Conservation (phyloP, 2,888 invertebrate species). For the Agriopis leucophaearia region DNA sequence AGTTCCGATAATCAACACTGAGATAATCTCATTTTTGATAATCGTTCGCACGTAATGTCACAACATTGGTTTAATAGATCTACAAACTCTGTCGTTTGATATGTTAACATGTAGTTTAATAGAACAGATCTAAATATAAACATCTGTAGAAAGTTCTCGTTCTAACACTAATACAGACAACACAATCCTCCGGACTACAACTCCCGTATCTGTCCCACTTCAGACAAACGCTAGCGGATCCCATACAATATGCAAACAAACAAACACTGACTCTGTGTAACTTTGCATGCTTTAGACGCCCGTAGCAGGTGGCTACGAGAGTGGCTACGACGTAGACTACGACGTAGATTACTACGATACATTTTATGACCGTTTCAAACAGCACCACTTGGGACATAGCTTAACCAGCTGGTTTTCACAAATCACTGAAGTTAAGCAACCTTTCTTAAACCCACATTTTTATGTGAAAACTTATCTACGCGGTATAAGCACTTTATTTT, state of each 20-base stretch:
- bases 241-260: constrained; percentile 25
- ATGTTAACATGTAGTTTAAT: not conserved
- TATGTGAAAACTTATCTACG: too few relatives aligned
- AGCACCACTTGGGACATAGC: too few relatives aligned
- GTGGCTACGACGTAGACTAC: constrained; percentile 1
- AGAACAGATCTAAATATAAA: not conserved
- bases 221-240: constrained; percentile 14
- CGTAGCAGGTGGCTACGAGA: constrained; percentile 39
- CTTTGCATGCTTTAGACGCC: constrained; percentile 29
- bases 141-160: not conserved
- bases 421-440: not conserved
- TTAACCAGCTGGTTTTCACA: not conserved
- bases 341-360: not conserved
- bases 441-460: too few relatives aligned
- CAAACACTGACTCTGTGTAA: constrained; percentile 22
- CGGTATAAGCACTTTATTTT: too few relatives aligned
- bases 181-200: not conserved
- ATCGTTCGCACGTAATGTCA: too few relatives aligned
- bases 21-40: too few relatives aligned
- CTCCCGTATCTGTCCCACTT: constrained; percentile 16
- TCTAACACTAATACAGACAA: not conserved
- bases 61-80: too few relatives aligned
- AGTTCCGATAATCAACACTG: too few relatives aligned
- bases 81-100: too few relatives aligned
- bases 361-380: not conserved